Percentiles rank a stretch among this genome's conserved stretches.
phyloP scores from a whole-genome alignment of 2,113 vertebrate genomes.

The Gymnorhina tibicen region DNA sequence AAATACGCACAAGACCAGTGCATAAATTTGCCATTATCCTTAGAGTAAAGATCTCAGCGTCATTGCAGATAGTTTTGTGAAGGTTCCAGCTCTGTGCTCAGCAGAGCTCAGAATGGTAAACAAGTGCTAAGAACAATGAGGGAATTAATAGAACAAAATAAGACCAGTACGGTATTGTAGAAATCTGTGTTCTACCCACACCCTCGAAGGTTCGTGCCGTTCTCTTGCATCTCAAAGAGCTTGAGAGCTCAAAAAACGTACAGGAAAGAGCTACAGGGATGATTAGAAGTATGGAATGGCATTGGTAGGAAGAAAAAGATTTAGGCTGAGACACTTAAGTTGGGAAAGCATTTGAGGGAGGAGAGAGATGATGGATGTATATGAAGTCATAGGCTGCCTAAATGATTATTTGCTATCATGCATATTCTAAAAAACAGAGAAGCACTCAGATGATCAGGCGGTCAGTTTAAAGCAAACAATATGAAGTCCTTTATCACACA shows the following conservation, averaged over 20 bases:
- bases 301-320: background rate
- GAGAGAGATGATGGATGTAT: background rate
- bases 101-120: background rate
- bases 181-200: background rate
- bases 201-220: background rate
- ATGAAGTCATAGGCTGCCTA: background rate
- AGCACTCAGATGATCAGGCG: background rate
- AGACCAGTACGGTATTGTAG: background rate
- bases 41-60: background rate
- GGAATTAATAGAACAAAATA: background rate
- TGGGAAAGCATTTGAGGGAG: background rate
- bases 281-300: background rate
- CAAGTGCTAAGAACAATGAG: background rate
- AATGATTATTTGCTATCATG: background rate
- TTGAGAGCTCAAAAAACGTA: background rate
- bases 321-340: background rate
- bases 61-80: background rate
- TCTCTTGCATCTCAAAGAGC: background rate
- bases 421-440: background rate
- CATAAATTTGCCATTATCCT: background rate
- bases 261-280: background rate
- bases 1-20: background rate
- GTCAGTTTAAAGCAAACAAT: background rate
- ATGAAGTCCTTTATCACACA: constrained; percentile 24
- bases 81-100: background rate